Evolutionary conservation across 2,113 vertebrate genomes (phyloP).

Genomic region (Donacobius atricapilla): DNA sequence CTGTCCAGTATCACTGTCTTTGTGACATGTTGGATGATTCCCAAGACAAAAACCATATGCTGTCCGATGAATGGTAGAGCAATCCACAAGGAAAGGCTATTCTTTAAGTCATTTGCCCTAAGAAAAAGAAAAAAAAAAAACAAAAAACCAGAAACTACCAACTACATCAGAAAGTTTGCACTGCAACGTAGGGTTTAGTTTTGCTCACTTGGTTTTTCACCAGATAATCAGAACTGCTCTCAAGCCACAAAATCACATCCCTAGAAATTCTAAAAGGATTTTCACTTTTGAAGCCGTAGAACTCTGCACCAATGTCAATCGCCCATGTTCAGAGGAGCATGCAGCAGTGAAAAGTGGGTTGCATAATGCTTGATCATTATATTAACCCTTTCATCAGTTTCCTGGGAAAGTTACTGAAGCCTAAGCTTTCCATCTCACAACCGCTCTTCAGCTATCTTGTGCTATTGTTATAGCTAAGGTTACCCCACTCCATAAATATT

Average conservation of each 20-base stretch:
- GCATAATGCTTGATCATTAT: not conserved
- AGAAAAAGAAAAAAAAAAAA: not conserved
- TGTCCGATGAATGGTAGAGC: slow-evolving; percentile 40
- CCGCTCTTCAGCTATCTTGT: not conserved
- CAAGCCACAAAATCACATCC: not conserved
- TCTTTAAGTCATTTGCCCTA: not conserved
- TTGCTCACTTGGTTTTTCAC: not conserved
- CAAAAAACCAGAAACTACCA: not conserved
- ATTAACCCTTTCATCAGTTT: not conserved
- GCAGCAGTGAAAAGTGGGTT: not conserved
- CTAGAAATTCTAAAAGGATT: not conserved
- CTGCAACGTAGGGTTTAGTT: not conserved
- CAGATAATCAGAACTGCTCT: not conserved
- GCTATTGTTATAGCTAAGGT: not conserved
- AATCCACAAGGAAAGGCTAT: slow-evolving; percentile 39
- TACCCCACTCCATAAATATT: not conserved
- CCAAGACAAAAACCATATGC: slow-evolving; percentile 70
- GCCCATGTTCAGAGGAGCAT: not conserved
- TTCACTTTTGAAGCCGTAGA: not conserved
- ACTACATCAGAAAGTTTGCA: not conserved
- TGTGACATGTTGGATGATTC: slow-evolving; percentile 52
- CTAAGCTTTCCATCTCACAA: not conserved
- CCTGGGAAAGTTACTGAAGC: not conserved
- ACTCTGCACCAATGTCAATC: not conserved
- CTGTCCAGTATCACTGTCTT: slow-evolving; percentile 57